Conservation (phyloP, 1,140 invertebrate species). For the Micrasema minimum region DNA sequence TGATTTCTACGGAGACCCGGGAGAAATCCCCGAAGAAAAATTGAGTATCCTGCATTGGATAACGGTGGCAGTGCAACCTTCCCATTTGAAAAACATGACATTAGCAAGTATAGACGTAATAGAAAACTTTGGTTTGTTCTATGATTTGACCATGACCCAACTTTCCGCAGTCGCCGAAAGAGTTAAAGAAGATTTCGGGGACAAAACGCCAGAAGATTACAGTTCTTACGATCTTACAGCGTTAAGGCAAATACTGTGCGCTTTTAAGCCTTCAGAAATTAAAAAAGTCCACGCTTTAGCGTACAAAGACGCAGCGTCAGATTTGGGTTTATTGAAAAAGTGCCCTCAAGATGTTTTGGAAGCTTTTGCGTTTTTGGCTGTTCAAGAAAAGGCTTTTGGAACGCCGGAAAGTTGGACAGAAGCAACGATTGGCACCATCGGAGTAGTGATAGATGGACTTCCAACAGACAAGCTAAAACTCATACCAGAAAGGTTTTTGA, state of each 20-base stretch:
- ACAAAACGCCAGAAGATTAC: slow-evolving; percentile 65
- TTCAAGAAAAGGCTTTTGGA: slow-evolving; percentile 60
- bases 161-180: slow-evolving; percentile 61
- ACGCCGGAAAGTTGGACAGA: slow-evolving; percentile 58
- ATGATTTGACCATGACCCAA: slow-evolving; percentile 59
- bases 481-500: slow-evolving; percentile 28
- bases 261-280: slow-evolving; percentile 63
- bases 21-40: slow-evolving; percentile 61
- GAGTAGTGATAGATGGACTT: slow-evolving; percentile 57
- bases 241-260: slow-evolving; percentile 65
- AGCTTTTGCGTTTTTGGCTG: slow-evolving; percentile 61
- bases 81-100: slow-evolving; percentile 64
- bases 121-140: slow-evolving; percentile 64
- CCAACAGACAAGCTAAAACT: slow-evolving; percentile 47
- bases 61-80: slow-evolving; percentile 58
- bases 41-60: slow-evolving; percentile 63
- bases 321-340: slow-evolving; percentile 59
- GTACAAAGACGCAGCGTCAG: slow-evolving; percentile 61
- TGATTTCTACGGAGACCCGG: slow-evolving; percentile 55
- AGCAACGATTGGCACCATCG: slow-evolving; percentile 55
- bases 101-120: slow-evolving; percentile 64
- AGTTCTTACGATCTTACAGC: slow-evolving; percentile 64
- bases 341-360: slow-evolving; percentile 59
- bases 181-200: slow-evolving; percentile 63
- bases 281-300: slow-evolving; percentile 62